Percentiles rank a stretch among this genome's conserved stretches.
phyloP scores from a whole-genome alignment of 2,888 invertebrate species.

The Kryphioiulus occultus region DNA sequence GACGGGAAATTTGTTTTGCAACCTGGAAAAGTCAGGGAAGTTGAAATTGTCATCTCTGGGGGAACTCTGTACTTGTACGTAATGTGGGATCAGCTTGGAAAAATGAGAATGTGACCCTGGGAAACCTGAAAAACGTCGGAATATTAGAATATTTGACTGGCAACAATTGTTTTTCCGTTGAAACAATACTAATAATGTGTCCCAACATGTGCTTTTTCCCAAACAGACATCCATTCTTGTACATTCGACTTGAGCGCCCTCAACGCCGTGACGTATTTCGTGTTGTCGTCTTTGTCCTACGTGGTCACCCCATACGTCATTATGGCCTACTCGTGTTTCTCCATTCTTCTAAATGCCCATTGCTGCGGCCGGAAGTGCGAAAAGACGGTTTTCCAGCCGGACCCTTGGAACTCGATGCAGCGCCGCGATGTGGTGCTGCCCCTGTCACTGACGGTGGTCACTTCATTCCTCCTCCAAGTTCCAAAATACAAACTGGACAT shows the following conservation, averaged over 20 bases:
- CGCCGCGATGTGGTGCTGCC: conserved; percentile 40
- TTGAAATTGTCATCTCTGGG: no score
- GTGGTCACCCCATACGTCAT: conserved; percentile 49
- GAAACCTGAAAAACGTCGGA: no score
- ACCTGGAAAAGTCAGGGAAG: no score
- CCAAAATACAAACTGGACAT: conserved; percentile 42
- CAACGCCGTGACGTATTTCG: conserved; percentile 50
- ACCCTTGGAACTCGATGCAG: conserved; percentile 34
- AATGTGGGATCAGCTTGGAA: no score
- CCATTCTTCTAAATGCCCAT: conserved; percentile 35
- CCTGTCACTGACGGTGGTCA: conserved; percentile 35
- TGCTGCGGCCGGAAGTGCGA: not conserved
- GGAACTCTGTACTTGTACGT: no score
- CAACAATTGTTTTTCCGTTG: no score
- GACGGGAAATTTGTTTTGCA: no score
- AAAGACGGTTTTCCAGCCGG: not conserved
- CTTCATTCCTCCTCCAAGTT: conserved; percentile 28
- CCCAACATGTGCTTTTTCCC: conserved; percentile 39
- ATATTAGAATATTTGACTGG: no score
- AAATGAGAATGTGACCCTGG: no score
- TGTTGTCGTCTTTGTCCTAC: conserved; percentile 46
- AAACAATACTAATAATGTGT: no score
- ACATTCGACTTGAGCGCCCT: conserved; percentile 49
- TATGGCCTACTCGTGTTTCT: conserved; percentile 48
- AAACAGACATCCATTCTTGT: conserved; percentile 49